Conservation (phyloP, 2,888 invertebrate genomes). For the Hirtodrosophila alboralis region DNA sequence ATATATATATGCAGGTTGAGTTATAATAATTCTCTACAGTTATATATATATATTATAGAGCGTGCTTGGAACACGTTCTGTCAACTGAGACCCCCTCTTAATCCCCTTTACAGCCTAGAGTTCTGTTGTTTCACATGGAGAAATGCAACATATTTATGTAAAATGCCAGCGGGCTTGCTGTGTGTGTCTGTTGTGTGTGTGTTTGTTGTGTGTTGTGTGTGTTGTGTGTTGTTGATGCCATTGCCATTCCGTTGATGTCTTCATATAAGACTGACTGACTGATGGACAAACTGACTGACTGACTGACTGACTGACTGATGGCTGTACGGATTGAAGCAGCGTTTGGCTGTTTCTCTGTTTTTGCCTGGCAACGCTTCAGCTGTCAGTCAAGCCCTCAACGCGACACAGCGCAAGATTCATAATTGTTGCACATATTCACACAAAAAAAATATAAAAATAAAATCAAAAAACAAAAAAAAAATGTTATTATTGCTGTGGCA, state of each 20-base stretch:
- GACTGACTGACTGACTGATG: constrained; percentile 23
- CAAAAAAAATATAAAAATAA: constrained; percentile 22
- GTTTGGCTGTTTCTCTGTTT: neutral
- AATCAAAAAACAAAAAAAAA: constrained; percentile 24
- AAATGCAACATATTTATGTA: constrained; percentile 34
- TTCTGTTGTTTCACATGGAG: neutral
- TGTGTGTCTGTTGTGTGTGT: no score
- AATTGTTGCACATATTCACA: constrained; percentile 55
- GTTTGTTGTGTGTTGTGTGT: no score
- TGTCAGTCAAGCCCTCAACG: constrained; percentile 63
- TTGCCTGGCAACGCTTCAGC: constrained; percentile 59
- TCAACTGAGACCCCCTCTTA: neutral
- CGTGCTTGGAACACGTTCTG: constrained; percentile 38
- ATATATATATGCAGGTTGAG: constrained; percentile 1
- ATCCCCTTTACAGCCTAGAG: neutral
- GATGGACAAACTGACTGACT: constrained; percentile 33
- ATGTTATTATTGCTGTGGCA: constrained; percentile 18
- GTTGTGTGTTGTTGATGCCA: constrained; percentile 9
- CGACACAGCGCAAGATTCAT: constrained; percentile 63
- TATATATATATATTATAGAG: constrained; percentile 28
- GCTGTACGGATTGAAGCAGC: constrained; percentile 1
- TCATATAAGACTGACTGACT: constrained; percentile 44
- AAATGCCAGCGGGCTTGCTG: constrained; percentile 50
- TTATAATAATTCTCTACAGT: constrained; percentile 19
- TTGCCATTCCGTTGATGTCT: constrained; percentile 55